Conservation (phyloP, 2,888 invertebrate genomes). For the Rotaria sp. region DNA sequence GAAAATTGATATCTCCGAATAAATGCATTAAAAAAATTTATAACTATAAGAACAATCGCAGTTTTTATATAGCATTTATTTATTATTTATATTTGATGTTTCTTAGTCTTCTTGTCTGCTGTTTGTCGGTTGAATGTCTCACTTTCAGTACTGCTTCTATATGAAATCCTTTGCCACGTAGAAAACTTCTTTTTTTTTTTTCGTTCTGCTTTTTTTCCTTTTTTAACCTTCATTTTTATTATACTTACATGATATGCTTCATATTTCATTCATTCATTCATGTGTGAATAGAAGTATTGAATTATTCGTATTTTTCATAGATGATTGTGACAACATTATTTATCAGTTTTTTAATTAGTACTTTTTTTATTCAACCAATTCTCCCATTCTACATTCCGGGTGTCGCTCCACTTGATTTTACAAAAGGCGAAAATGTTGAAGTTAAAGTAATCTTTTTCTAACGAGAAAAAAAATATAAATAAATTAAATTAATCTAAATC, state of each 20-base stretch:
- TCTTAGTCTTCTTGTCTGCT: not conserved
- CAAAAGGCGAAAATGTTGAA: slow-evolving; percentile 75
- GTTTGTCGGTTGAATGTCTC: not conserved
- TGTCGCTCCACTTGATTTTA: slow-evolving; percentile 90
- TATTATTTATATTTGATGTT: not conserved
- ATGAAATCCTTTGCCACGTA: no score
- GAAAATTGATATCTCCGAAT: not conserved
- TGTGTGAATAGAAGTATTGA: not conserved
- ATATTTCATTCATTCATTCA: not conserved
- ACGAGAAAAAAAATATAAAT: not conserved
- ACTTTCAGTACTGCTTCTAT: no score
- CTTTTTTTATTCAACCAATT: not conserved
- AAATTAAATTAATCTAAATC: not conserved
- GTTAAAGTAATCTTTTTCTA: slow-evolving; percentile 64
- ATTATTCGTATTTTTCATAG: not conserved
- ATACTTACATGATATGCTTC: not conserved
- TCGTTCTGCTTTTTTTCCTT: not conserved
- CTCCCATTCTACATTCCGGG: slow-evolving; percentile 77
- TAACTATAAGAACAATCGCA: no score
- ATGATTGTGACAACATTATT: not conserved
- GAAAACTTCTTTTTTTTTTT: not conserved
- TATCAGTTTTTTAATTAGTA: not conserved
- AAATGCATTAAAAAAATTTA: no score
- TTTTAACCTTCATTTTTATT: not conserved
- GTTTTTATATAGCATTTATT: not conserved